Base-by-base conservation (phyloP, 2,888 invertebrate genomes). In the Apamea anceps region DNA sequence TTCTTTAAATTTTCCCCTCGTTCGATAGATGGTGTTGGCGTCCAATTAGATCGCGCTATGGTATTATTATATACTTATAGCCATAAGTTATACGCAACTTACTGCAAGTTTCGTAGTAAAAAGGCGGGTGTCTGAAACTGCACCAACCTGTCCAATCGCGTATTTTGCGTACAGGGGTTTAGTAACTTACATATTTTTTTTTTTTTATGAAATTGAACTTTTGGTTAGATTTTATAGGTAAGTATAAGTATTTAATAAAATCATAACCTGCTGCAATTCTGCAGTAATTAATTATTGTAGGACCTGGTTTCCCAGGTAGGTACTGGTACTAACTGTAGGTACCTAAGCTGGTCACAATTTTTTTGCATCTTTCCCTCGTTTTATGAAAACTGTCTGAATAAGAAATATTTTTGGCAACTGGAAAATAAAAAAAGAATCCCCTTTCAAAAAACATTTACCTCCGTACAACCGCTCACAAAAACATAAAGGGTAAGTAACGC, bases 401-500 rank as follows among this genome's bases (percentile, higher is more conserved):
- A 15, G 8, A 32, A 37, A n/a, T 18, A 15, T 15, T 12, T 32
- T 60, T 51, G 21, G 25, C 54, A n/a, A 67, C 2, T 4, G n/a
- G 12, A 32, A 57, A 77, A 32, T 51, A 77, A 67, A 37, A 13
- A 25, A n/a, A 6, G 15, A 42, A 25, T 48, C 21, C 12, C 15
- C 7, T 28, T 62, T 48, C 37, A 85, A 85, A 85, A 80, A 85
- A 68, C 85, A 85, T 80, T 76, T 76, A 45, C 71, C 66, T 75
- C 32, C n/a, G 8, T 66, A 74, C 25, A 60, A 78, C 62, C 65
- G 71, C 75, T 70, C 77, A 81, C 85, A 75, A 72, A 85, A 85
- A 81, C 85, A 85, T 87, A 87, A 85, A 84, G 82, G 88, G 82
- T 88, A 88, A 87, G 82, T 87, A 87, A 87, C 80, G 84, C 75